A percentile compares a stretch with the other conserved stretches of the same genome.
phyloP scores from a whole-genome alignment of 2,888 invertebrate species.

The Aplocera efformata region DNA sequence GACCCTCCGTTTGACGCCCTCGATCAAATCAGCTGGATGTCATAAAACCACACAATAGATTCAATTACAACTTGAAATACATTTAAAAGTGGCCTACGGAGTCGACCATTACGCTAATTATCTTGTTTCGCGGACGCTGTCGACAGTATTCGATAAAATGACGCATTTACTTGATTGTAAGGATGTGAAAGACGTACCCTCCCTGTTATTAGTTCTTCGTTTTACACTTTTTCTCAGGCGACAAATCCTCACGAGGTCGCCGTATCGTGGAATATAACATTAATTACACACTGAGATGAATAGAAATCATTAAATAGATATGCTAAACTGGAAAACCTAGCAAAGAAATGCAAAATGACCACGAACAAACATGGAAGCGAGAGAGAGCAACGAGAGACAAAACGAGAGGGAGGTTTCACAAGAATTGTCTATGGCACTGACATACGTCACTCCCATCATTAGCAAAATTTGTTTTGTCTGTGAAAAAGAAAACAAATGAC shows the following conservation, averaged over 20 bases:
- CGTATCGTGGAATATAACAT: constrained; percentile 73
- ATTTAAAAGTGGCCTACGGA: constrained; percentile 23
- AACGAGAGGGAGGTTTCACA: constrained; percentile 61
- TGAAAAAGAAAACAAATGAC: too few species aligned
- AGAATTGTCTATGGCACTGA: constrained; percentile 52
- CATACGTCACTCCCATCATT: constrained; percentile 46
- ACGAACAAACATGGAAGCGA: constrained; percentile 80
- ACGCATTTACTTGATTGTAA: constrained; percentile 78
- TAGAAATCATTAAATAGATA: constrained; percentile 67
- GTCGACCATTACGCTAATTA: constrained; percentile 36
- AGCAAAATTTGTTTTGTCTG: constrained; percentile 26
- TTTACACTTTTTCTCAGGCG: constrained; percentile 69
- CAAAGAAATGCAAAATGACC: constrained; percentile 76
- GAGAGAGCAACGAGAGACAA: constrained; percentile 42
- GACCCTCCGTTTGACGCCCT: constrained; percentile 65
- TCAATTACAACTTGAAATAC: constrained; percentile 29
- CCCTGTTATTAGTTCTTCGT: constrained; percentile 74
- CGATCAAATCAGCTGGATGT: constrained; percentile 70
- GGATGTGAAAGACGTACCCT: constrained; percentile 79
- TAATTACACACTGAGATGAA: constrained; percentile 70
- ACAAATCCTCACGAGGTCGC: constrained; percentile 74
- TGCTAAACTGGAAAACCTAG: constrained; percentile 72
- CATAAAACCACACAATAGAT: constrained; percentile 44
- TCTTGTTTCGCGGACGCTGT: constrained; percentile 47
- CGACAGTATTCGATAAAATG: constrained; percentile 73